phyloP scores from a whole-genome alignment of 2,113 vertebrate genomes.

The Pelecanoides urinatrix region DNA sequence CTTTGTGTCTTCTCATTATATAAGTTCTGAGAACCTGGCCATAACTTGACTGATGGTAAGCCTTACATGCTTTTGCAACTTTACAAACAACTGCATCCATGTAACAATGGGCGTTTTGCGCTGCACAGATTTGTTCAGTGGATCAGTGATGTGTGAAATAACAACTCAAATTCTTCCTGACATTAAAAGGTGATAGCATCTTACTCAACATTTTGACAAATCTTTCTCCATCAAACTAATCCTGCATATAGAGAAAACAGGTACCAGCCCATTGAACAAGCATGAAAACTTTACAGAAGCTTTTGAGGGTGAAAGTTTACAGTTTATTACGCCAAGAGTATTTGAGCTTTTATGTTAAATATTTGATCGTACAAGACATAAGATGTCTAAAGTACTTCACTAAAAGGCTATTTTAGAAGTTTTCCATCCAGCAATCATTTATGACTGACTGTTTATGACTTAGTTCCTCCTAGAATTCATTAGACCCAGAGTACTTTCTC shows the following conservation, averaged over 20 bases:
- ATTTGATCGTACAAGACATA: background rate
- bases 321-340: background rate
- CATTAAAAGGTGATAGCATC: background rate
- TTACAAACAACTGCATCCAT: background rate
- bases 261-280: background rate
- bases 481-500: background rate
- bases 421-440: background rate
- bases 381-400: background rate
- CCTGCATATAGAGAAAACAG: background rate
- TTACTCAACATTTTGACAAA: slow-evolving; percentile 5
- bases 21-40: background rate
- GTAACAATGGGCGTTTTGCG: background rate
- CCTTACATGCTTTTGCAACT: background rate
- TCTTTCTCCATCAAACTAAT: slow-evolving; percentile 11
- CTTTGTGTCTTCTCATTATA: background rate
- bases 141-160: background rate
- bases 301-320: background rate
- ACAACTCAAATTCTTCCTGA: slow-evolving; percentile 7
- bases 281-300: background rate
- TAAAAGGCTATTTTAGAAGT: background rate
- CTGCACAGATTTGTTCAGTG: background rate
- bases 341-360: background rate
- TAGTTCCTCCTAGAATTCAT: background rate
- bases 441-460: background rate
- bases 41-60: background rate